Base-by-base conservation (phyloP, 2,888 invertebrate species). In the Limulus polyphemus region DNA sequence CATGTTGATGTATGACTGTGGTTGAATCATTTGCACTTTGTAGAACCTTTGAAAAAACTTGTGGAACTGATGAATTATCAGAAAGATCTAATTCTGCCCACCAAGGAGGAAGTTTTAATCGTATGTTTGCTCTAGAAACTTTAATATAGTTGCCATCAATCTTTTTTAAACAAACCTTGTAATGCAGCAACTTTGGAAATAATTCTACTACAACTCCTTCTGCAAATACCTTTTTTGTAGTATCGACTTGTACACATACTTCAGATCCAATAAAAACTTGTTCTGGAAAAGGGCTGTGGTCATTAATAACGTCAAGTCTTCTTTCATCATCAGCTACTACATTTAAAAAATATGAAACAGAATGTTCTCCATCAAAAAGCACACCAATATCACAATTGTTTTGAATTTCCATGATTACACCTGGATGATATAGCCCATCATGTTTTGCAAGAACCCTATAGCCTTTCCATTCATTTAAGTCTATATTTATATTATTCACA, bases 21-120 rank as follows among this genome's bases (percentile, higher is more conserved):
- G 32, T 32, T 32, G 32, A 32, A 32, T 32, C 32, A 32, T 32
- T 32, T 32, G 1, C 32, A 32, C 32, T 32, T 32, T 32, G 32
- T 32, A 7, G 32, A 32, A 32, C 32, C 32, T 32, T 32, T 32
- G 32, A 32, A 32, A 32, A 32, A 32, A 32, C 7, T 32, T 32
- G 32, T 32, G 32, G 32, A 7, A 32, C 32, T 32, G 32, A 32
- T 32, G 32, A 32, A 32, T 32, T 32, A 32, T 32, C 32, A 32
- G 32, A 32, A 32, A 32, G 3, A 16, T 87, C 90, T 63, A 97
- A 77, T 78, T 98, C 97, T 73, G 97, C 98, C 79, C 88, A 90
- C 97, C 98, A 98, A 0, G 97, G 98, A 14, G 95, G 93, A 74
- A 88, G 84, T 69, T 95, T 79, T 47, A 98, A 81, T 46, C 98